These are phyloP conservation scores for Lasioglossum lativentre DNA, from an alignment of 2,888 invertebrate species.

Conservation along the genomic window DNA sequence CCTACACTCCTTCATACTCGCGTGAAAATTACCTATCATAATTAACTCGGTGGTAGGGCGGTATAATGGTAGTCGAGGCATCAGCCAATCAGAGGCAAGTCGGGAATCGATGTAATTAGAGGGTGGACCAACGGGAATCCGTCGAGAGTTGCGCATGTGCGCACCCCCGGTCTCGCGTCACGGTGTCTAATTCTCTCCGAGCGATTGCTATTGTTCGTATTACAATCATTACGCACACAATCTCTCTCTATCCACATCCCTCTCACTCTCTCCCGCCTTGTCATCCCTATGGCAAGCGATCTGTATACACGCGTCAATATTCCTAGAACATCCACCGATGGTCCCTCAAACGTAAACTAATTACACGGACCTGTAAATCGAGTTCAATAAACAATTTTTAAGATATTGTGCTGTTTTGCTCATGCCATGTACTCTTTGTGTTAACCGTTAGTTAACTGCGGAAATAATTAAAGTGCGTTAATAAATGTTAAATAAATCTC, in stretches of 20 bases:
- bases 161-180: neutral
- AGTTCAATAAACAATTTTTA: neutral
- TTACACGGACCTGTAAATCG: neutral
- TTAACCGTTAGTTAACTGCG: neutral
- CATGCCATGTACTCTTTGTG: neutral
- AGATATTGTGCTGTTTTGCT: neutral
- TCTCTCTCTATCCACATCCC: constrained; percentile 28
- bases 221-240: constrained; percentile 69
- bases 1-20: constrained; percentile 64
- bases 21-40: constrained; percentile 61
- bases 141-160: constrained; percentile 60
- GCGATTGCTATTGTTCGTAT: constrained; percentile 64
- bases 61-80: constrained; percentile 60
- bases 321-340: neutral
- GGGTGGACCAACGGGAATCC: constrained; percentile 63
- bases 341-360: neutral
- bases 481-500: too few species aligned
- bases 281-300: constrained; percentile 45
- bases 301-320: constrained; percentile 41
- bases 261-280: constrained; percentile 21
- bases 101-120: constrained; percentile 73
- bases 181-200: constrained; percentile 64
- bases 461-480: too few species aligned
- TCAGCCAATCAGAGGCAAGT: constrained; percentile 62
- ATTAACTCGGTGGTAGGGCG: constrained; percentile 53